Evolutionary conservation across 2,113 vertebrate genomes (phyloP).

Genomic region (Toxotes chatareus): DNA sequence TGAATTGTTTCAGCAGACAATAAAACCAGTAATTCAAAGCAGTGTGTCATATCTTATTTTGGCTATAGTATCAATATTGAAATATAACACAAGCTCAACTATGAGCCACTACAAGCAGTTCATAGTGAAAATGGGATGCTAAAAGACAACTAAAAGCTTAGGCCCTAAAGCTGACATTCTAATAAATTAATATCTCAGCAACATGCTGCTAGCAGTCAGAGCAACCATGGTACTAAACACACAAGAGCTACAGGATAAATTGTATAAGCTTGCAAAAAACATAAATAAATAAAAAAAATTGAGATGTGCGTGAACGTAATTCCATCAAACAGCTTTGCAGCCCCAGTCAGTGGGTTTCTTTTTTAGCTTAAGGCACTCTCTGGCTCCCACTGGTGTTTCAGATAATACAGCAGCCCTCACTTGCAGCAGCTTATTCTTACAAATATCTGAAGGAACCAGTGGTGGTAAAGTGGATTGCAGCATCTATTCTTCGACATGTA

Average conservation of each 20-base stretch:
- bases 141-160: not conserved
- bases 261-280: not conserved
- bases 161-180: not conserved
- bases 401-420: constrained; percentile 1
- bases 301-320: no score
- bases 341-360: not conserved
- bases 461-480: constrained; percentile 1
- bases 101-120: not conserved
- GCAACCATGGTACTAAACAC: not conserved
- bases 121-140: not conserved
- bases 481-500: not conserved
- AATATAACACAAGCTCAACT: not conserved
- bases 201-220: not conserved
- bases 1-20: not conserved
- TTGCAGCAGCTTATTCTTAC: not conserved
- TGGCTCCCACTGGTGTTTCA: constrained; percentile 1
- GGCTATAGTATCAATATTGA: not conserved
- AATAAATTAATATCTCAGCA: not conserved
- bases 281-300: no score
- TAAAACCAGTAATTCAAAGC: no score
- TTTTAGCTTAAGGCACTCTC: not conserved
- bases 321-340: constrained; percentile 15
- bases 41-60: not conserved
- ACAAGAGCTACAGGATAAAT: not conserved
- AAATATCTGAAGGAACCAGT: constrained; percentile 13